Base-by-base conservation (phyloP, 2,888 invertebrate species). In the Eumacrocentrus americanus region DNA sequence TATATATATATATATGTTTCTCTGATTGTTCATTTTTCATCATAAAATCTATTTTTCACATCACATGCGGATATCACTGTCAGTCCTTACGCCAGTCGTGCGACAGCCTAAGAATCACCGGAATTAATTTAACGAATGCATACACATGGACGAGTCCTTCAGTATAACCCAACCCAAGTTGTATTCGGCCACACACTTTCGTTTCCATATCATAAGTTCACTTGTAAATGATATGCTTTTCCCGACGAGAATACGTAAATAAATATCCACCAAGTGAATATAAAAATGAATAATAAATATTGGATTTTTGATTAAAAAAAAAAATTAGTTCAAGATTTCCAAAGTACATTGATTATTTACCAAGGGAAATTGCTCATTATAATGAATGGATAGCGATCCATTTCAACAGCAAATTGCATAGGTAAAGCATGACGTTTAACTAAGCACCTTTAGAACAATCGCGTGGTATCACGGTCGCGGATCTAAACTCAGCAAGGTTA, bases 401-500 rank as follows among this genome's bases (percentile, higher is more conserved):
- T 25, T 40, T 18, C 9, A 51, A 23, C 40, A 23, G 38, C 42
- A 51, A 42, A 37, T 51, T 37, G 38, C 37, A 51, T 34, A n/a
- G n/a, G 12, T 14, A 47, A 23, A 48, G 29, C 38, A 61, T 61
- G 55, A 63, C 58, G 63, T 51, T 44, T 53, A 42, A 52, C 53
- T 57, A 57, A 62, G 52, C 40, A 62, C 52, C 62, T 66, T 63
- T 34, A 29, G 55, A 62, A 64, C 62, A 62, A 67, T 69, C 65
- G 60, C 62, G 61, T 64, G 62, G 63, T 60, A 63, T 65, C 61
- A 48, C 25, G 44, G 37, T 46, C 48, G 54, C 46, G 16, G 48
- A 63, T 62, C 60, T 63, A 54, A 65, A 58, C 59, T 59, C 50
- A 55, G 29, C 60, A 65, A 66, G 66, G 65, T 66, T 61, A 67